Conservation (phyloP, 2,797 vertebrate genomes). For the Cetoscarus ocellatus region DNA sequence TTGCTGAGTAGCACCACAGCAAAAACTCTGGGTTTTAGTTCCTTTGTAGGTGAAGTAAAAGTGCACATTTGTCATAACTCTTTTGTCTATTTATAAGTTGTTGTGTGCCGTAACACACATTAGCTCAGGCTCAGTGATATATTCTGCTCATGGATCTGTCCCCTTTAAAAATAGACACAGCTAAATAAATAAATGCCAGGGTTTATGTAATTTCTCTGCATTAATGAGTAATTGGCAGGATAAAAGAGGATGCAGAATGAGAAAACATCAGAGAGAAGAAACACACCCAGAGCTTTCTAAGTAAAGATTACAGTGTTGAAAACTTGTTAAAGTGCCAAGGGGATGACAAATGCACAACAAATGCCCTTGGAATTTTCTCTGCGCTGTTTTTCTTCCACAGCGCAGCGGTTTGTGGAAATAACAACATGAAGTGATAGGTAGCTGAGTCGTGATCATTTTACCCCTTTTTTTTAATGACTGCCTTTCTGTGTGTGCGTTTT, state of each 20-base stretch:
- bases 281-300: slow-evolving; percentile 67
- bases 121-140: slow-evolving; percentile 20
- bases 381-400: slow-evolving; percentile 51
- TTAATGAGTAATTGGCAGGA: slow-evolving; percentile 60
- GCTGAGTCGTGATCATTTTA: slow-evolving; percentile 70
- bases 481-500: slow-evolving; percentile 39
- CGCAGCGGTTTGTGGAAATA: slow-evolving; percentile 65
- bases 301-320: slow-evolving; percentile 68
- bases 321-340: slow-evolving; percentile 64
- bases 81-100: slow-evolving; percentile 12
- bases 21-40: too few species aligned
- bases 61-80: not conserved
- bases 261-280: slow-evolving; percentile 45
- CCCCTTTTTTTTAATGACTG: slow-evolving; percentile 72
- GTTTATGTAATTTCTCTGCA: slow-evolving; percentile 49
- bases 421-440: slow-evolving; percentile 71
- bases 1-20: too few species aligned
- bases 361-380: slow-evolving; percentile 75
- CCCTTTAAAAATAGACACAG: slow-evolving; percentile 35
- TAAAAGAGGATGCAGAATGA: slow-evolving; percentile 37
- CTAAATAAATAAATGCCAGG: slow-evolving; percentile 40
- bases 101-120: slow-evolving; percentile 11
- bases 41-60: not conserved
- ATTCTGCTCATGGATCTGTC: slow-evolving; percentile 17
- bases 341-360: slow-evolving; percentile 78